phyloP scores from a whole-genome alignment of 1,140 invertebrate species.

The Paraescarpia echinospica region DNA sequence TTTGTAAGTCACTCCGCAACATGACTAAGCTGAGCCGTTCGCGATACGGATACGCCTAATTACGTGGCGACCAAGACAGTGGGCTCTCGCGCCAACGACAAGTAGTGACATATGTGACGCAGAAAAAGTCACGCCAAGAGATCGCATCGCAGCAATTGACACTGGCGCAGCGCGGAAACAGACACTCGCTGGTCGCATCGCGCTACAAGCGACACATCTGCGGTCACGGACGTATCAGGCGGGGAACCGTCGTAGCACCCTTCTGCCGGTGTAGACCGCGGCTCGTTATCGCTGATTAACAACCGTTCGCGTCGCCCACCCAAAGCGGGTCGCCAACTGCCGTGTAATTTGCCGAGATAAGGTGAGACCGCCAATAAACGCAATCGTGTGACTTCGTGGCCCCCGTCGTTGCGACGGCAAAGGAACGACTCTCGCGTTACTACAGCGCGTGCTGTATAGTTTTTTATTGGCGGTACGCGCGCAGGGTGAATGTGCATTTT shows the following conservation, averaged over 20 bases:
- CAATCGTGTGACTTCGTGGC: background rate
- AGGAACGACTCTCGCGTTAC: background rate
- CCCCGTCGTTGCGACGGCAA: background rate
- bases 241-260: background rate
- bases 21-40: background rate
- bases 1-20: background rate
- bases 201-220: background rate
- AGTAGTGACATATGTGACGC: background rate
- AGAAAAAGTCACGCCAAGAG: background rate
- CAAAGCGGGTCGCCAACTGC: background rate
- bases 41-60: background rate
- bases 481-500: background rate
- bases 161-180: background rate
- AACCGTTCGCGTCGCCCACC: background rate
- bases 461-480: background rate
- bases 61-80: background rate
- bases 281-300: background rate
- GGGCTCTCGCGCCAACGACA: background rate
- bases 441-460: background rate
- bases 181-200: background rate
- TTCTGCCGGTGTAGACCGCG: background rate
- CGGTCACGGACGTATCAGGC: background rate
- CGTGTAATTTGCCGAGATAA: constrained; percentile 1
- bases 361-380: background rate
- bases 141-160: constrained; percentile 3